A percentile compares a stretch with the other conserved stretches of the same genome.
phyloP scores from a whole-genome alignment of 2,113 vertebrate species.

The Scolopax mira region DNA sequence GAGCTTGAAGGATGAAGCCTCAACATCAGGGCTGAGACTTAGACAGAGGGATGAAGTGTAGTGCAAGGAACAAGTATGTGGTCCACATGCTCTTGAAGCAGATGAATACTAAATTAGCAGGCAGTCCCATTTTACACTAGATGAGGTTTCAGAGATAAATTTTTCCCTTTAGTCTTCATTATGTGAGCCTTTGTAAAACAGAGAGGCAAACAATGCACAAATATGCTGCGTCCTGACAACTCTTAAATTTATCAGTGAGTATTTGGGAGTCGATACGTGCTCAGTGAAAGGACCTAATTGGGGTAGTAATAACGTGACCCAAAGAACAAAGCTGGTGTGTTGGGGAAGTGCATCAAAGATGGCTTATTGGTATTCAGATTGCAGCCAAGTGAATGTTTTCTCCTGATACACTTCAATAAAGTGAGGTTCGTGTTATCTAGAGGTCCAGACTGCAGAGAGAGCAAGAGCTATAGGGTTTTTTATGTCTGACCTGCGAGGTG shows the following conservation, averaged over 20 bases:
- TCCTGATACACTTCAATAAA: not conserved
- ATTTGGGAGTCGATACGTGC: not conserved
- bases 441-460: not conserved
- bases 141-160: not conserved
- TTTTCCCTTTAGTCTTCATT: not conserved
- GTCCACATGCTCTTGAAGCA: not conserved
- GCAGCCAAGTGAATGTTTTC: not conserved
- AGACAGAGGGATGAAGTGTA: not conserved
- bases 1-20: not conserved
- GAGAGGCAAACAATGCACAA: not conserved
- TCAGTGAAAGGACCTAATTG: not conserved
- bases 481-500: not conserved
- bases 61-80: not conserved
- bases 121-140: not conserved
- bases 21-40: rapidly evolving
- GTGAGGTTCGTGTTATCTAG: not conserved
- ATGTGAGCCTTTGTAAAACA: not conserved
- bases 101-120: not conserved
- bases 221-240: not conserved
- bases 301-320: not conserved
- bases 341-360: not conserved
- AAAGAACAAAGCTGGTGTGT: not conserved
- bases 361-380: not conserved
- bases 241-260: not conserved
- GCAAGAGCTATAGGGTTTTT: not conserved